These are phyloP conservation scores for Lissonota sp. DNA, from an alignment of 2,888 invertebrate species.

Conservation along the genomic window DNA sequence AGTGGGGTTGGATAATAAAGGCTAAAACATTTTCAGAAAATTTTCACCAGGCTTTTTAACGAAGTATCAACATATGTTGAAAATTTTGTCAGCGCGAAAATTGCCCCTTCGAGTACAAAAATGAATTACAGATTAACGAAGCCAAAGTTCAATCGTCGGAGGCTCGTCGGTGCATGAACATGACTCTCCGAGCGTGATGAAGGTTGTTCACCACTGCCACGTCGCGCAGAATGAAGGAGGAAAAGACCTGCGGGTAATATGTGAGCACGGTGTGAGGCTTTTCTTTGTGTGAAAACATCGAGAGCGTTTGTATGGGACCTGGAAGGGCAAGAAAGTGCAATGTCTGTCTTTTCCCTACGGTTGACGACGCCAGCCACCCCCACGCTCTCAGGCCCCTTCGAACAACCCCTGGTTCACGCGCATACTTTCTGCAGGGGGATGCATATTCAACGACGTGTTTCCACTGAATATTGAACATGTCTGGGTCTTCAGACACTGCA, in stretches of 20 bases:
- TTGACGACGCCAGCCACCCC: slow-evolving; percentile 53
- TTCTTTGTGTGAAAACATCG: slow-evolving; percentile 65
- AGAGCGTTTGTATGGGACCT: slow-evolving; percentile 37
- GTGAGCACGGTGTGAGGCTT: no score
- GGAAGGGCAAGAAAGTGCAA: slow-evolving; percentile 73
- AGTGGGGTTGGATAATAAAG: slow-evolving; percentile 76
- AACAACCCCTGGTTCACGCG: slow-evolving; percentile 23
- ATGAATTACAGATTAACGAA: background rate
- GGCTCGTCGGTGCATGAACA: slow-evolving; percentile 65
- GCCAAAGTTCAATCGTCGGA: slow-evolving; percentile 21
- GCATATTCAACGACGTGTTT: slow-evolving; percentile 20
- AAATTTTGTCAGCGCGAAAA: no score
- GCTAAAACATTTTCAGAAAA: slow-evolving; percentile 57
- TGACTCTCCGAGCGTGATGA: slow-evolving; percentile 68
- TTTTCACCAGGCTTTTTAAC: no score
- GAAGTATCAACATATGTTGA: no score
- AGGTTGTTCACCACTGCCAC: slow-evolving; percentile 72
- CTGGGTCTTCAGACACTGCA: background rate
- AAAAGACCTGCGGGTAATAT: no score
- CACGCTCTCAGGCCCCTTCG: slow-evolving; percentile 46
- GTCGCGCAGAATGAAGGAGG: slow-evolving; percentile 33
- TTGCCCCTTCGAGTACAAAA: background rate
- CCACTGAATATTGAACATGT: slow-evolving; percentile 18
- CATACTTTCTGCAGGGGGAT: slow-evolving; percentile 4
- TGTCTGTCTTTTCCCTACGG: slow-evolving; percentile 69